A percentile compares a stretch with the other conserved stretches of the same genome.
Conservation (phyloP, 1,140 invertebrate genomes). For the Eriosoma lanigerum region DNA sequence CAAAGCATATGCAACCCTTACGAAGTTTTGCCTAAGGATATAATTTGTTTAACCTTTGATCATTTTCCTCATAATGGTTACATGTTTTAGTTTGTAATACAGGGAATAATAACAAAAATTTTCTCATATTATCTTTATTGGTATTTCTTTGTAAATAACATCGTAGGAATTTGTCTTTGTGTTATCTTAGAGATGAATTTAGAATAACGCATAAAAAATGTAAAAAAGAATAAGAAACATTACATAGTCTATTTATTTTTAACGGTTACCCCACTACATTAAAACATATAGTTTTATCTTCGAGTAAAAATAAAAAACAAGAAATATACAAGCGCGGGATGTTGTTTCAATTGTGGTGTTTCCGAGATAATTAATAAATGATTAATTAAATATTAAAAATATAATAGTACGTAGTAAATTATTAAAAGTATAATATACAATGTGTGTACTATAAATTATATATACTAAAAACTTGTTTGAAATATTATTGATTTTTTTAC, state of each 20-base stretch:
- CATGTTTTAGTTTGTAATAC: not conserved
- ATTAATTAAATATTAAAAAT: too few species aligned
- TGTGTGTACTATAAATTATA: too few species aligned
- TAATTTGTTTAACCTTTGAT: constrained; percentile 5
- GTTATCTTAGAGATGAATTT: constrained; percentile 27
- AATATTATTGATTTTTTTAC: too few species aligned
- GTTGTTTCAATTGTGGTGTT: not conserved
- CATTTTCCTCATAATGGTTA: not conserved
- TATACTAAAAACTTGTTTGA: too few species aligned
- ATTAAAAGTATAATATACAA: too few species aligned
- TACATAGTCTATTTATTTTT: constrained; percentile 20
- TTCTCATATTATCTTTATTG: not conserved
- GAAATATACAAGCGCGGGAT: not conserved
- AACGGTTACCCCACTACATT: not conserved
- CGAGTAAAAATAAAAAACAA: not conserved
- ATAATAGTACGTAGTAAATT: too few species aligned
- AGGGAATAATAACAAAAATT: not conserved
- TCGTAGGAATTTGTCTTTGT: constrained; percentile 5
- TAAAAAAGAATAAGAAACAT: constrained; percentile 20
- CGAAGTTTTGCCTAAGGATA: not conserved
- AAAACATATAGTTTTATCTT: constrained; percentile 26
- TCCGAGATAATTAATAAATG: too few species aligned
- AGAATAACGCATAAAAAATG: constrained; percentile 21
- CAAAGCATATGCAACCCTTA: not conserved
- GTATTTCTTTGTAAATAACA: constrained; percentile 12